Percentiles rank a stretch among this genome's conserved stretches.
phyloP scores from a whole-genome alignment of 2,888 invertebrate genomes.

The Lepidonotus clava region DNA sequence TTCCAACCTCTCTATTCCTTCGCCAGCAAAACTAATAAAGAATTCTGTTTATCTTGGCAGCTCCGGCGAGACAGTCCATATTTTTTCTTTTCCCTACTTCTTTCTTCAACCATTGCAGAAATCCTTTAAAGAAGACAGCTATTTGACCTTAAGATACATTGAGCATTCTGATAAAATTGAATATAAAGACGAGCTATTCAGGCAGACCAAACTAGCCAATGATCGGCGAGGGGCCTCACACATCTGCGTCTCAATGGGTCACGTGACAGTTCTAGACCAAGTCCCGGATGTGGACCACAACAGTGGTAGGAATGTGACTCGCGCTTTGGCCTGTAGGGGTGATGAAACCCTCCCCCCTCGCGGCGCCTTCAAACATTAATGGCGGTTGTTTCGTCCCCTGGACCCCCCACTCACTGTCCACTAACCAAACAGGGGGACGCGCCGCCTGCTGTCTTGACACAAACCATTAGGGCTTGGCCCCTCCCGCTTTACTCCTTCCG shows the following conservation, averaged over 20 bases:
- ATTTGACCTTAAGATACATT: neutral
- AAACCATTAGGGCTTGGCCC: slow-evolving; percentile 19
- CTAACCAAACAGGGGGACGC: slow-evolving; percentile 11
- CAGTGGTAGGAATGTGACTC: neutral
- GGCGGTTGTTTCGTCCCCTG: slow-evolving; percentile 29
- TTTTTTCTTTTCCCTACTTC: too few relatives aligned
- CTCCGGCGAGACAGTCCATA: too few relatives aligned
- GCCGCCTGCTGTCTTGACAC: slow-evolving; percentile 26
- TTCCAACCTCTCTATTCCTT: too few relatives aligned
- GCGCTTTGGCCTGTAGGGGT: neutral
- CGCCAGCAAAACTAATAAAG: too few relatives aligned
- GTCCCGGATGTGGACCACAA: neutral
- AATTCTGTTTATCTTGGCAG: too few relatives aligned
- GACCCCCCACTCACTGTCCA: neutral
- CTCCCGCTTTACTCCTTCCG: too few relatives aligned
- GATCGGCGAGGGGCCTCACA: neutral
- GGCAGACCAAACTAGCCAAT: too few relatives aligned
- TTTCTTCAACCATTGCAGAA: neutral
- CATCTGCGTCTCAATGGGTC: neutral
- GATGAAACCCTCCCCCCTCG: neutral
- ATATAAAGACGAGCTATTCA: neutral
- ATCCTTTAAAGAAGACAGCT: neutral
- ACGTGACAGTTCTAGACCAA: neutral
- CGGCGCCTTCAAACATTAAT: slow-evolving; percentile 29
- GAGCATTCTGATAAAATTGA: neutral